Percentiles rank a stretch among this genome's conserved stretches.
Conservation (phyloP, 2,113 vertebrate genomes). For the Heterotis niloticus region DNA sequence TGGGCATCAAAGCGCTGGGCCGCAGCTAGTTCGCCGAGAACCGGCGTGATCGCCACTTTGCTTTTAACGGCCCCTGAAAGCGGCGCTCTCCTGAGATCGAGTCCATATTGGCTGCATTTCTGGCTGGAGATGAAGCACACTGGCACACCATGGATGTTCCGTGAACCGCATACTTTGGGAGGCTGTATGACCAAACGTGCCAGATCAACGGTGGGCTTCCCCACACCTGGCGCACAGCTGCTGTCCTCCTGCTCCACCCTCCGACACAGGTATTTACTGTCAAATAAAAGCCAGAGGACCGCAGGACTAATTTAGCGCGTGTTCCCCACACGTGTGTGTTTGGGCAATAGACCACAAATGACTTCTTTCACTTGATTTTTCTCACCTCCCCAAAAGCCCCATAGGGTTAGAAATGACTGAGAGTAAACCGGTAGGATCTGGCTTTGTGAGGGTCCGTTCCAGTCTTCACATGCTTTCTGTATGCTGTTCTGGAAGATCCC, state of each 20-base stretch:
- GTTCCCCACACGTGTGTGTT: background rate
- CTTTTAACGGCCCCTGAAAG: too few species aligned
- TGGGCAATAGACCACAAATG: background rate
- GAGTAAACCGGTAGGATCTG: background rate
- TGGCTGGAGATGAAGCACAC: background rate
- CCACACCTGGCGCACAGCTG: constrained; percentile 9
- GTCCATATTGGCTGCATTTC: constrained; percentile 31
- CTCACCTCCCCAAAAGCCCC: constrained; percentile 9
- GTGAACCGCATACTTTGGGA: too few species aligned
- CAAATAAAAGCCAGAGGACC: background rate
- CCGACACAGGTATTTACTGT: constrained; percentile 17
- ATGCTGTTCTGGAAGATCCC: background rate
- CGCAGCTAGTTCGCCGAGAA: too few species aligned
- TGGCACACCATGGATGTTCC: constrained; percentile 1
- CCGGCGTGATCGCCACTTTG: background rate
- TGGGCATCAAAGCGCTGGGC: background rate
- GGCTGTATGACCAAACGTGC: background rate
- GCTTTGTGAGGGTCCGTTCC: background rate
- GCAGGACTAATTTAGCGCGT: background rate
- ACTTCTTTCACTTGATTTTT: constrained; percentile 8
- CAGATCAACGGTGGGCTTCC: background rate
- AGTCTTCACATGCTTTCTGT: background rate
- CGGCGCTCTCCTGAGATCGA: constrained; percentile 19
- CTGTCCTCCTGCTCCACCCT: background rate
- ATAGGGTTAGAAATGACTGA: background rate